Base-by-base conservation (phyloP, 2,888 invertebrate genomes). In the Agriopis marginaria region DNA sequence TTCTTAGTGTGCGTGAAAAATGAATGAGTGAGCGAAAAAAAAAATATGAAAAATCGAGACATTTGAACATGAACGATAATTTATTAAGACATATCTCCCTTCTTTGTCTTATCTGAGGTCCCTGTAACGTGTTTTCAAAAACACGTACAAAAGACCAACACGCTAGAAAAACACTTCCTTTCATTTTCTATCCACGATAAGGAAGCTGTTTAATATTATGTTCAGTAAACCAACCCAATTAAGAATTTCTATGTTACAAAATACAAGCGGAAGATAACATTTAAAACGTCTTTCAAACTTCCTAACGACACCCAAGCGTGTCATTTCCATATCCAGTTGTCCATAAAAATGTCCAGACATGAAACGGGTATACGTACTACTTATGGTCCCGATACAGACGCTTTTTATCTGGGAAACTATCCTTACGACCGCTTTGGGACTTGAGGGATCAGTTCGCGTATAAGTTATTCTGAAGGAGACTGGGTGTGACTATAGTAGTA, bases 261-360 rank as follows among this genome's bases (percentile, higher is more conserved):
- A 62, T 45, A 47, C 23, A 23, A 32, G 45, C 12, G 8, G 1
- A 23, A 47, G 45, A 58, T 32, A 45, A 45, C 32, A 49, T 50
- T 49, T 40, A 12, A n/a, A 45, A 61, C 51, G 14, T 63, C 45
- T 54, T 54, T 63, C 53, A 60, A 49, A 54, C 45, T 51, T 55
- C 12, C 3, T 62, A 61, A 69, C 69, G 61, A 69, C 51, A 44
- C 66, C 63, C 59, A n/a, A 49, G 53, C 40, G 61, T 61, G 56
- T 56, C 53, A 66, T 70, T 59, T 63, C 66, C 63, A 62, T 65
- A 65, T 69, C 40, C 7, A 59, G 51, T 47, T 66, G 56, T 66
- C 49, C 55, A 70, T 70, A 70, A 66, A 67, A 63, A 66, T 59
- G 63, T 66, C 62, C 66, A 66, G 65, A 56, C 44, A 59, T 63